These are phyloP conservation scores for Indicator maculatus DNA, from an alignment of 2,113 vertebrate species.

Conservation along the genomic window DNA sequence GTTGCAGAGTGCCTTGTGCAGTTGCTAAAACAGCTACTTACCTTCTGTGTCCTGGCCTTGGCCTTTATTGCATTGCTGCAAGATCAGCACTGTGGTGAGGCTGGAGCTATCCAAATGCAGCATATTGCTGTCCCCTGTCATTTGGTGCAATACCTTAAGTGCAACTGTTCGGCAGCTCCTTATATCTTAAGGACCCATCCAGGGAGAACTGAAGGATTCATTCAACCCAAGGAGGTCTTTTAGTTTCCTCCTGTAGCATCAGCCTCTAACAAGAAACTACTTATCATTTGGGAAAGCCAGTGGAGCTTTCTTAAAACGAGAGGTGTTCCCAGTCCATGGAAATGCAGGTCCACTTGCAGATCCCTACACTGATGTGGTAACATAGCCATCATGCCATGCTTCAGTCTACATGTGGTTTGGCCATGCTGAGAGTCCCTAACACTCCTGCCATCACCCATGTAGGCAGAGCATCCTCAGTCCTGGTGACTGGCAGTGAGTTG, in stretches of 20 bases:
- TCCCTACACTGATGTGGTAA: rapidly evolving
- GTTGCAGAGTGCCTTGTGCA: not conserved
- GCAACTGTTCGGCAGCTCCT: not conserved
- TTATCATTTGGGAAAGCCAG: not conserved
- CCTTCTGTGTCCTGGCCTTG: not conserved
- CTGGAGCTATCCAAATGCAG: rapidly evolving
- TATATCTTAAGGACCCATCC: not conserved
- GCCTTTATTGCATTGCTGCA: not conserved
- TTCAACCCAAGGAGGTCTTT: not conserved
- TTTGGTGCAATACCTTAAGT: not conserved
- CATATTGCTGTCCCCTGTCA: not conserved
- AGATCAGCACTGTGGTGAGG: not conserved
- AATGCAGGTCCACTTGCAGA: not conserved
- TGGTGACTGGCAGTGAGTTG: not conserved
- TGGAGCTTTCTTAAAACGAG: not conserved
- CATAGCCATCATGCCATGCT: not conserved
- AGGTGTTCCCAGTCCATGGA: not conserved
- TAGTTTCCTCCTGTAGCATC: not conserved
- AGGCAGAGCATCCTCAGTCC: not conserved
- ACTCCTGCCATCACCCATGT: not conserved
- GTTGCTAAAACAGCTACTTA: not conserved
- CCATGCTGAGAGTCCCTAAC: not conserved
- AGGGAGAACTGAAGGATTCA: not conserved
- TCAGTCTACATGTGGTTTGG: not conserved
- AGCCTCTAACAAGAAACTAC: not conserved